A percentile compares a stretch with the other conserved stretches of the same genome.
These are phyloP conservation scores for Capricornis sumatraensis DNA, from an alignment of 2,113 vertebrate genomes.

Conservation along the genomic window DNA sequence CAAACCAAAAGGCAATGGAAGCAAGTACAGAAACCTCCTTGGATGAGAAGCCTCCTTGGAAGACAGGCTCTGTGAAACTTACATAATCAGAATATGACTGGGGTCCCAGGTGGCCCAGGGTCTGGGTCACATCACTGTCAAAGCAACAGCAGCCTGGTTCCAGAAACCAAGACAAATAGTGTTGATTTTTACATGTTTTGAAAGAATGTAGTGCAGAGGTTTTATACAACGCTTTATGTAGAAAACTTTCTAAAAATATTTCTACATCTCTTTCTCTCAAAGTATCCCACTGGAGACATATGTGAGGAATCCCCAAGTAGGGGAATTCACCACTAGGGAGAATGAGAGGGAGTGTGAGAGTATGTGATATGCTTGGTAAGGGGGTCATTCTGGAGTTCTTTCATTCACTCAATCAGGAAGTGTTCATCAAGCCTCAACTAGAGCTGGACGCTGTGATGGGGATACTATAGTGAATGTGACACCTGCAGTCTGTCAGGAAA, in stretches of 20 bases:
- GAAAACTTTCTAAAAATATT: background rate
- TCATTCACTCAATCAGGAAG: background rate
- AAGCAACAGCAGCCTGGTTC: background rate
- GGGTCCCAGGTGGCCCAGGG: background rate
- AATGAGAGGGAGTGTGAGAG: background rate
- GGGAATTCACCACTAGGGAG: background rate
- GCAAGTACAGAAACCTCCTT: background rate
- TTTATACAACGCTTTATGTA: background rate
- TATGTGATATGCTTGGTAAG: background rate
- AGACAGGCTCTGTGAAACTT: background rate
- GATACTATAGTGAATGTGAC: background rate
- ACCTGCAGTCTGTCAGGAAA: background rate
- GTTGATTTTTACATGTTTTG: slow-evolving; percentile 1
- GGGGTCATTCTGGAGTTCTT: background rate
- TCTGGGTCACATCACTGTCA: slow-evolving; percentile 3
- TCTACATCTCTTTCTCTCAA: background rate
- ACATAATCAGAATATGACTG: background rate
- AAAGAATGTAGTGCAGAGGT: background rate
- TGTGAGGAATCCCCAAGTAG: background rate
- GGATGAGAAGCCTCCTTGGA: background rate
- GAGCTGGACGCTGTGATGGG: background rate
- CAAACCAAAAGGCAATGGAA: background rate
- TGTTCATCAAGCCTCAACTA: background rate
- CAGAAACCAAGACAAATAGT: slow-evolving; percentile 9
- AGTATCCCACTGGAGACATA: background rate